Base-by-base conservation (phyloP, 2,888 invertebrate species). In the Gortyna flavago region DNA sequence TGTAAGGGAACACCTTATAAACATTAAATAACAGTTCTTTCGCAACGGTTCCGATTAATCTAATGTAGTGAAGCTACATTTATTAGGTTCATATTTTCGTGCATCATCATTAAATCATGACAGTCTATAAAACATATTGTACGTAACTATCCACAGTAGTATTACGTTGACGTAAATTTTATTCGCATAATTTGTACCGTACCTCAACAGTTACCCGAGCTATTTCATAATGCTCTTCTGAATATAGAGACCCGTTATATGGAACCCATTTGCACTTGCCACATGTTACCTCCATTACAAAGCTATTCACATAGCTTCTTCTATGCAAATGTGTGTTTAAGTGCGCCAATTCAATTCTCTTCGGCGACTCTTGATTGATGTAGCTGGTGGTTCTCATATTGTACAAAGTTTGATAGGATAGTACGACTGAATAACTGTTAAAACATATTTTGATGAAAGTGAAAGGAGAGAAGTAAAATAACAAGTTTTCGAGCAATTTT, bases 301-400 rank as follows among this genome's bases (percentile, higher is more conserved):
- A 92, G 89, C 90, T 92, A 92, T 94, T 93, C 92, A 91, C 93
- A 90, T 91, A 91, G 91, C 88, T 90, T 91, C 88, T 91, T 92
- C 90, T 85, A 92, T 93, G 93, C 94, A 95, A 95, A 94, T 94
- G 93, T 92, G 92, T 91, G 89, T 93, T 94, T 93, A 92, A 93
- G 90, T 93, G 91, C 91, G 89, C 87, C 90, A 91, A 92, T 91
- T 92, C 90, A 90, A 91, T 93, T 92, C 89, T 93, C 91, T 87
- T 90, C 88, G 90, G 90, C 85, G 81, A 88, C 87, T 92, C 88
- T 91, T 92, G 92, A 92, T 92, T 90, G 89, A 90, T 90, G 91
- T 89, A 89, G 87, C 91, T 90, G 87, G 84, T 86, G 84, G 81
- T 85, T 89, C 86, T 90, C 88, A 87, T 75, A 83, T 77, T 67